Base-by-base conservation (phyloP, 2,888 invertebrate genomes). In the Oscheius sp. region DNA sequence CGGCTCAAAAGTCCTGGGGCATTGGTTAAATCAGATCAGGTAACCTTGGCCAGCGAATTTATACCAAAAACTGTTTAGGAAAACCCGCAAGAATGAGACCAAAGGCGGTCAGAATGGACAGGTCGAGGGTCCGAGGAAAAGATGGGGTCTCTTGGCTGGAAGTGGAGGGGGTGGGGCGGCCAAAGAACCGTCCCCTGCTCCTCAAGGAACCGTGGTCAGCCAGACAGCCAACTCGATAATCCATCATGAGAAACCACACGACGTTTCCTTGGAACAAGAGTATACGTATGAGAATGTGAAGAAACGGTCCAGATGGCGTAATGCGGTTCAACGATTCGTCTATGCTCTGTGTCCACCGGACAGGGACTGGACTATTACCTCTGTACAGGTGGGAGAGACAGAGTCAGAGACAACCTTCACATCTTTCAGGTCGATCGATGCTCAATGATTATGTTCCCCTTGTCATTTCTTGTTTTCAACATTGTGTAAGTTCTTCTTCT, bases 401-500 rank as follows among this genome's bases (percentile, higher is more conserved):
- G 42, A 42, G 21, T 21, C 42, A 5, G 42, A 42, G 7, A 3
- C 42, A 42, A 42, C 42, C 42, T 3, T 42, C 3, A 32, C 48
- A 29, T 47, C 47, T 79, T 86, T 9, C 79, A 86, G 86, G 86
- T 87, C 51, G 87, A 87, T 76, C 79, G 87, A 59, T 86, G 85
- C 80, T 87, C 87, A 79, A 87, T 87, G 87, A 86, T 87, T 55
- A 84, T 88, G 84, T 88, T 88, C 68, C 88, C 88, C 1, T 75
- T 88, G 32, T 87, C 88, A 11, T 88, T 88, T 77, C 80, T 88
- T 63, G 80, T 88, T 53, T 88, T 88, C 77, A 88, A 88, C 71
- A 79, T 88, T 68, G 83, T 84, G 84, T 88, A 77, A 82, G 85
- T 78, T 37, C 42, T 11, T 35, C 4, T 55, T 35, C 50, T 1